A percentile compares a stretch with the other conserved stretches of the same genome.
These are phyloP conservation scores for Chironomus tentans DNA, from an alignment of 2,888 invertebrate species.

Conservation along the genomic window DNA sequence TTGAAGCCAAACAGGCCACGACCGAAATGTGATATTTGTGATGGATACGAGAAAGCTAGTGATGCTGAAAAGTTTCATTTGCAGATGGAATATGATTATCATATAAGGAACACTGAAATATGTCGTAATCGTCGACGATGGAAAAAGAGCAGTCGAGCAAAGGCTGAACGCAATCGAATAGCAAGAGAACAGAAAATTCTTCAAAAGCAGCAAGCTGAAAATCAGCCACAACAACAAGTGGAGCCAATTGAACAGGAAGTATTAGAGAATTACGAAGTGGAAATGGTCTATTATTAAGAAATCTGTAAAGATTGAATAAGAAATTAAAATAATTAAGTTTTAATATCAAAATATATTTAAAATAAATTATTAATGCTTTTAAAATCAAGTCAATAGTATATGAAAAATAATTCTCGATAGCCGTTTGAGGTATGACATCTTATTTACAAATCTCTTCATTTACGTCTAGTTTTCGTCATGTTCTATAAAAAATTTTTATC, in stretches of 20 bases:
- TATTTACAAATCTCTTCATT: background rate
- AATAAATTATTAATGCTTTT: background rate
- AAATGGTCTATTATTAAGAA: too few species aligned
- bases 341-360: background rate
- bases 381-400: background rate
- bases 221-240: background rate
- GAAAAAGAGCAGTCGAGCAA: background rate
- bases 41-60: background rate
- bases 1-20: background rate
- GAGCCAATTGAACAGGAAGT: background rate
- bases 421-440: background rate
- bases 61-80: background rate
- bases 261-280: too few species aligned
- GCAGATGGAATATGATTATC: background rate
- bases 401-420: slow-evolving; percentile 1
- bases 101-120: background rate
- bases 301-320: background rate
- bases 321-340: background rate
- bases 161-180: background rate
- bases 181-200: background rate
- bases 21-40: background rate
- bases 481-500: background rate
- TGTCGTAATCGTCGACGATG: background rate
- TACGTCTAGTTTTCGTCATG: background rate
- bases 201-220: background rate